These are phyloP conservation scores for Lumbricus terrestris DNA, from an alignment of 2,888 invertebrate species.

Conservation along the genomic window DNA sequence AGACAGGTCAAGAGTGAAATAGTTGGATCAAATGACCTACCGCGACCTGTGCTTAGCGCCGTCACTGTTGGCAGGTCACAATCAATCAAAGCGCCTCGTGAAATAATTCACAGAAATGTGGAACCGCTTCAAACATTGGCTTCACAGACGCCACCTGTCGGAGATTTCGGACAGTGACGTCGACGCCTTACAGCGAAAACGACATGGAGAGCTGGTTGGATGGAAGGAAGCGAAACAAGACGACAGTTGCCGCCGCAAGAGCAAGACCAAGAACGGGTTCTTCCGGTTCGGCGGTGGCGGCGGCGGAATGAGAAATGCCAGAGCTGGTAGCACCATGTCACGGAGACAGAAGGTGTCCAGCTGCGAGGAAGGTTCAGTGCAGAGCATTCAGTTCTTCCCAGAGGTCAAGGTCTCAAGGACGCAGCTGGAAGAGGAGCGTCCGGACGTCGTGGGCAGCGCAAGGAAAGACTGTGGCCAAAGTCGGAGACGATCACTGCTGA, in stretches of 20 bases:
- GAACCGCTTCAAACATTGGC: not conserved
- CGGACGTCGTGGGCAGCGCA: not conserved
- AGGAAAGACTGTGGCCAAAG: not conserved
- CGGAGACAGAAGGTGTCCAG: not conserved
- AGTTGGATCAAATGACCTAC: too few species aligned
- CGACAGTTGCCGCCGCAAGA: not conserved
- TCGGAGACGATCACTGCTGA: not conserved
- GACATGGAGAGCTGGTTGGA: not conserved
- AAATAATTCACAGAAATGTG: not conserved
- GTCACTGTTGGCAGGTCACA: too few species aligned
- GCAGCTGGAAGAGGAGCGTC: not conserved
- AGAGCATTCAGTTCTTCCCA: not conserved
- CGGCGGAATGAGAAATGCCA: not conserved
- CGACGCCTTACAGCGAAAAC: not conserved
- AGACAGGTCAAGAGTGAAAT: too few species aligned
- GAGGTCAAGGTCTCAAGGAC: not conserved
- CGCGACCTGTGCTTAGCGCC: too few species aligned
- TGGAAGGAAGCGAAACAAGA: not conserved
- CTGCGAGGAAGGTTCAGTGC: not conserved
- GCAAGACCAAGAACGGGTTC: not conserved
- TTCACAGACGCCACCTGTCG: not conserved
- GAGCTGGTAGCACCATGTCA: not conserved
- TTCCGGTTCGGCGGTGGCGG: not conserved
- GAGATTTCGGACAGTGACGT: not conserved
- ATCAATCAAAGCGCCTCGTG: not conserved